Percentiles rank a stretch among this genome's conserved stretches.
Conservation (phyloP, 2,888 invertebrate species). For the Sericinus montela region DNA sequence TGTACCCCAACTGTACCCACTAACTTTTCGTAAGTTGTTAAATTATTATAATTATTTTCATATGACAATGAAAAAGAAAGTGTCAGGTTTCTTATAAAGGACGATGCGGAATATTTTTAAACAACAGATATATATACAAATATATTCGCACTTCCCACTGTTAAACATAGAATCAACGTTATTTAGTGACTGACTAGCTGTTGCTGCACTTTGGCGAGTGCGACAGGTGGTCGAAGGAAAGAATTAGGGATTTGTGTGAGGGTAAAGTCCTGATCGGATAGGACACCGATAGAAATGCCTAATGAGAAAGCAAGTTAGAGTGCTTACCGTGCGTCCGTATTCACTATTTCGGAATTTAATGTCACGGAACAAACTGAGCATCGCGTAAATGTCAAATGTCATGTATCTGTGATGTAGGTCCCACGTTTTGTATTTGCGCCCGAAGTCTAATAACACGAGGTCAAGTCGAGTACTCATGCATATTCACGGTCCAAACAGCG, state of each 20-base stretch:
- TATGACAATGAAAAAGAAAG: neutral
- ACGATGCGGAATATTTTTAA: neutral
- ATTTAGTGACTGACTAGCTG: constrained; percentile 78
- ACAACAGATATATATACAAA: neutral
- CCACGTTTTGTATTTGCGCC: constrained; percentile 65
- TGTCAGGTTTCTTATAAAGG: constrained; percentile 35
- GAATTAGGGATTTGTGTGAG: constrained; percentile 42
- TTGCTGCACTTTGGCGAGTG: constrained; percentile 58
- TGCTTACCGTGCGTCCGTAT: constrained; percentile 27
- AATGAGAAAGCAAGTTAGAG: constrained; percentile 59
- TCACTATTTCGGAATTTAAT: constrained; percentile 4
- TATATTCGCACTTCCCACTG: constrained; percentile 37
- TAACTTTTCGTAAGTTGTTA: too few species aligned
- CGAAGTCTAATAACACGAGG: constrained; percentile 72
- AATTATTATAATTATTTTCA: too few species aligned
- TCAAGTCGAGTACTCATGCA: constrained; percentile 73
- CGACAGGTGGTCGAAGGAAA: constrained; percentile 75
- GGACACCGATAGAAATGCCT: constrained; percentile 33
- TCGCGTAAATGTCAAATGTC: constrained; percentile 56
- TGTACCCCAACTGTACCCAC: too few species aligned
- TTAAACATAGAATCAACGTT: constrained; percentile 70
- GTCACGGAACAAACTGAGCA: constrained; percentile 34
- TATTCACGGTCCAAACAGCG: constrained; percentile 62
- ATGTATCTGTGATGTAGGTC: constrained; percentile 42
- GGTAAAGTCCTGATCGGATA: constrained; percentile 38